Evolutionary conservation across 2,888 invertebrate genomes (phyloP).

Genomic region (Nowickia ferox): DNA sequence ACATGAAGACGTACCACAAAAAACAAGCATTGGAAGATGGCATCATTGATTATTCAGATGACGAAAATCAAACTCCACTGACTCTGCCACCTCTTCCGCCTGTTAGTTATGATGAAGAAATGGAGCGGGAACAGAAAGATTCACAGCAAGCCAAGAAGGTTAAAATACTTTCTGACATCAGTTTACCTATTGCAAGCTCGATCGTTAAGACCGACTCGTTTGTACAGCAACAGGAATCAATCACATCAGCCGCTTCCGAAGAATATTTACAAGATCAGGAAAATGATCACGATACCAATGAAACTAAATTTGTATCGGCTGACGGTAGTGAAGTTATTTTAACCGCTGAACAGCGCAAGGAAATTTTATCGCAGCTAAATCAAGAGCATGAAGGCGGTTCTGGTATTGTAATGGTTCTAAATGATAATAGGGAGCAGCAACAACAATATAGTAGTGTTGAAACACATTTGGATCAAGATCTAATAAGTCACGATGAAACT

Average conservation of each 20-base stretch:
- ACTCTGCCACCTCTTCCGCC: constrained; percentile 49
- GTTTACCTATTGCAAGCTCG: constrained; percentile 78
- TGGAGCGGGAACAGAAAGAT: constrained; percentile 45
- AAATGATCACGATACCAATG: constrained; percentile 71
- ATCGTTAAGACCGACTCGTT: constrained; percentile 82
- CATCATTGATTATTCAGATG: constrained; percentile 85
- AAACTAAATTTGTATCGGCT: constrained; percentile 84
- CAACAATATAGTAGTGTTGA: constrained; percentile 45
- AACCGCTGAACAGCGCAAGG: constrained; percentile 82
- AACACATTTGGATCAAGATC: constrained; percentile 58
- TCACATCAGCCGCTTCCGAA: constrained; percentile 80
- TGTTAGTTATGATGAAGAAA: constrained; percentile 75
- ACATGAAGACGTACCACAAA: constrained; percentile 87
- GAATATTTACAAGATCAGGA: constrained; percentile 80
- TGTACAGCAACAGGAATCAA: constrained; percentile 84
- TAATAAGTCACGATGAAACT: constrained; percentile 60
- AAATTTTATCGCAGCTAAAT: constrained; percentile 82
- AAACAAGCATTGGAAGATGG: constrained; percentile 87
- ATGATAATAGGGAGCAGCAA: constrained; percentile 76
- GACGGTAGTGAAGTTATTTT: constrained; percentile 83
- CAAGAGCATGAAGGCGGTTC: constrained; percentile 81
- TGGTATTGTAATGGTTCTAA: constrained; percentile 83
- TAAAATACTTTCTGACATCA: constrained; percentile 84
- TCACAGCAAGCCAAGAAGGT: constrained; percentile 79
- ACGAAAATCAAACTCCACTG: constrained; percentile 78